Evolutionary conservation across 2,797 vertebrate species (phyloP).

Genomic region (Atherinosoma microstoma): DNA sequence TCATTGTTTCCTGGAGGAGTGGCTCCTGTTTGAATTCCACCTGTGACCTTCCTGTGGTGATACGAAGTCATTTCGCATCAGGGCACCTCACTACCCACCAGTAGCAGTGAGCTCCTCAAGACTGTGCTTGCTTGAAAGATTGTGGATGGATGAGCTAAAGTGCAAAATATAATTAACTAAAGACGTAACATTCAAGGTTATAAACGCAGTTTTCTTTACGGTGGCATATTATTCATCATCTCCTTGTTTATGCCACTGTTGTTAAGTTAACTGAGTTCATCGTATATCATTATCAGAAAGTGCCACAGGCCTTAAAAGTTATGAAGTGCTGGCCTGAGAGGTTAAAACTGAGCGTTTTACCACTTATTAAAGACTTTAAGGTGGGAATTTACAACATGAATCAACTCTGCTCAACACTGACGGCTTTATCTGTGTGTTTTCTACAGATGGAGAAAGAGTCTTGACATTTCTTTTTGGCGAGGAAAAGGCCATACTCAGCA

Average conservation of each 20-base stretch:
- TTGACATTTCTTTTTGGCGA: constrained; percentile 84
- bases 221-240: constrained; percentile 43
- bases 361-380: constrained; percentile 61
- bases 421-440: constrained; percentile 76
- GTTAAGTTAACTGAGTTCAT: constrained; percentile 25
- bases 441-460: constrained; percentile 79
- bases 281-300: constrained; percentile 24
- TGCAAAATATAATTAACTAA: constrained; percentile 37
- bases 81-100: constrained; percentile 50
- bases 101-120: constrained; percentile 26
- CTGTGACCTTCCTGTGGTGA: constrained; percentile 73
- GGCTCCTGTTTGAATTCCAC: constrained; percentile 69
- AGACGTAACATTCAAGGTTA: constrained; percentile 33
- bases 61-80: constrained; percentile 72
- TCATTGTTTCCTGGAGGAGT: constrained; percentile 68
- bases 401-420: constrained; percentile 65
- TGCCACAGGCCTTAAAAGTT: constrained; percentile 32
- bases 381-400: constrained; percentile 68
- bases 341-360: constrained; percentile 55
- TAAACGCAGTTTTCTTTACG: constrained; percentile 30
- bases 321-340: constrained; percentile 27
- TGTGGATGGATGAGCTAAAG: constrained; percentile 35
- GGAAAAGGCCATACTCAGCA: constrained; percentile 85
- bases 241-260: constrained; percentile 34
- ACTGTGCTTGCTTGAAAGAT: constrained; percentile 35